Evolutionary conservation across 2,113 vertebrate genomes (phyloP).

Genomic region (Boleophthalmus pectinirostris): DNA sequence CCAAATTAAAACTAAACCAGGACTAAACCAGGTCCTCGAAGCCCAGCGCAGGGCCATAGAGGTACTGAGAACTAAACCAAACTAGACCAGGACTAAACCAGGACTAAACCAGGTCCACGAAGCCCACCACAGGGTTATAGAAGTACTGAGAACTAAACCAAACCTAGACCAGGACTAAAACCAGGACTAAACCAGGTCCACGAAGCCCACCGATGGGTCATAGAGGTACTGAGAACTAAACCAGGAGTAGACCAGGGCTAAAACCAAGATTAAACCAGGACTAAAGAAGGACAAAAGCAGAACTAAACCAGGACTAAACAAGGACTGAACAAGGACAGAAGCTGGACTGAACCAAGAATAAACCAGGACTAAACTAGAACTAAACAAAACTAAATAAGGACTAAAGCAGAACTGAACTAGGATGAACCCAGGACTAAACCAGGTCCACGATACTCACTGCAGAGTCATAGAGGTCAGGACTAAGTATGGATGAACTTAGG

Average conservation of each 20-base stretch:
- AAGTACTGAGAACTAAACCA: no score
- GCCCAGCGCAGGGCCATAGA: slow-evolving; percentile 84
- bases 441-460: not conserved
- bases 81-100: not conserved
- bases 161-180: not conserved
- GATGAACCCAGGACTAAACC: not conserved
- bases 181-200: slow-evolving; percentile 83
- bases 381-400: not conserved
- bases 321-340: not conserved
- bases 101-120: not conserved
- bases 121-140: no score
- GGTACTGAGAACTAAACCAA: slow-evolving; percentile 61
- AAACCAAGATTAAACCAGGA: not conserved
- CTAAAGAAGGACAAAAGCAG: not conserved
- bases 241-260: not conserved
- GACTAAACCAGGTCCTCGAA: slow-evolving; percentile 64
- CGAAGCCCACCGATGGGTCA: slow-evolving; percentile 83
- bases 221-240: slow-evolving; percentile 75
- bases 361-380: not conserved
- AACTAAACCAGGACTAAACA: no score
- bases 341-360: not conserved
- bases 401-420: not conserved
- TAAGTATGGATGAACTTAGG: not conserved
- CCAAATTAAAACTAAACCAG: not conserved
- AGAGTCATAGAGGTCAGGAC: not conserved